Evolutionary conservation across 2,888 invertebrate genomes (phyloP).

Genomic region (Blastobasis lacticolella): DNA sequence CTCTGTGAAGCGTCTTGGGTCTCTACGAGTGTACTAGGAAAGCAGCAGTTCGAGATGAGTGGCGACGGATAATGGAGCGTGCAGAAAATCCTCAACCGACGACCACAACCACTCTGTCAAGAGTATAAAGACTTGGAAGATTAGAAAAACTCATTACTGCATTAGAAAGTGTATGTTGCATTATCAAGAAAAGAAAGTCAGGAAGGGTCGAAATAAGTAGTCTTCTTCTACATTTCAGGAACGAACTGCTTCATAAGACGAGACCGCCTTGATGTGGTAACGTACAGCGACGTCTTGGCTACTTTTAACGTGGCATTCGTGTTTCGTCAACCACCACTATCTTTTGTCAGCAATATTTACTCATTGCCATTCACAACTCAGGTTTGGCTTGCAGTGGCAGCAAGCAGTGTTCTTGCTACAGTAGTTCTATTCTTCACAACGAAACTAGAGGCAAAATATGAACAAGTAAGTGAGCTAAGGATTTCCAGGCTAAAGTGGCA

Average conservation of each 20-base stretch:
- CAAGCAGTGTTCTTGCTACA: constrained; percentile 47
- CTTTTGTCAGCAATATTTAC: constrained; percentile 78
- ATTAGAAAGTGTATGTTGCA: no score
- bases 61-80: no score
- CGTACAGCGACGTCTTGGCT: constrained; percentile 61
- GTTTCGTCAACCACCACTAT: constrained; percentile 78
- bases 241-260: constrained; percentile 36
- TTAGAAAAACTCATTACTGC: no score
- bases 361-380: constrained; percentile 73
- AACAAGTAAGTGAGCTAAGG: constrained; percentile 19
- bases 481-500: no score
- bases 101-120: no score
- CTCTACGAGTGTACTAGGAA: no score
- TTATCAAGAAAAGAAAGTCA: no score
- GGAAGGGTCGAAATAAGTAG: no score
- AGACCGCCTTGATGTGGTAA: constrained; percentile 43
- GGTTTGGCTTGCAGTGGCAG: constrained; percentile 74
- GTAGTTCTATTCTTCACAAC: constrained; percentile 46
- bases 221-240: constrained; percentile 25
- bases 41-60: no score
- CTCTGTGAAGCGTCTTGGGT: no score
- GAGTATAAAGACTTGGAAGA: no score
- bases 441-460: constrained; percentile 35
- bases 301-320: constrained; percentile 67
- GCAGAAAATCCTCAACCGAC: no score